Percentiles rank a stretch among this genome's conserved stretches.
These are phyloP conservation scores for Plemyria rubiginata DNA, from an alignment of 2,888 invertebrate genomes.

Conservation along the genomic window DNA sequence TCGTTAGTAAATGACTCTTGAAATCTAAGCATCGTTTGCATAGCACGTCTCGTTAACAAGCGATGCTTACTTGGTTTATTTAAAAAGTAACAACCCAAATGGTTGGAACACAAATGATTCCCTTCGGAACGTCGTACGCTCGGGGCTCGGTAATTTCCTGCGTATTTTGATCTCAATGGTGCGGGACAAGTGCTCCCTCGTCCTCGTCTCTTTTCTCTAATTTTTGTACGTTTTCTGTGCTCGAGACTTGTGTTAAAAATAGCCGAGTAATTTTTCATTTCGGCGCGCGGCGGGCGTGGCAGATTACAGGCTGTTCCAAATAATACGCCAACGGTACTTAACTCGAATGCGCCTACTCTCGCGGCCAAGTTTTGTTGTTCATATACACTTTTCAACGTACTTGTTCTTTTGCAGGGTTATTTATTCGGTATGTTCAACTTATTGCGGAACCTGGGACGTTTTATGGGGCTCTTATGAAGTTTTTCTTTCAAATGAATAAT, in stretches of 20 bases:
- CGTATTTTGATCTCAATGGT: slow-evolving; percentile 84
- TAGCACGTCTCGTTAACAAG: slow-evolving; percentile 70
- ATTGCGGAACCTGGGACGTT: slow-evolving; percentile 61
- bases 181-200: slow-evolving; percentile 82
- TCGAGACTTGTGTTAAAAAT: slow-evolving; percentile 81
- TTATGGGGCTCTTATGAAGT: slow-evolving; percentile 67
- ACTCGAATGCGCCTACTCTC: slow-evolving; percentile 71
- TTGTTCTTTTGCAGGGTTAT: slow-evolving; percentile 65
- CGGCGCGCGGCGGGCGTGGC: slow-evolving; percentile 81
- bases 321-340: slow-evolving; percentile 77
- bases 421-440: slow-evolving; percentile 63
- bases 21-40: slow-evolving; percentile 59
- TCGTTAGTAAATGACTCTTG: slow-evolving; percentile 43
- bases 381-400: slow-evolving; percentile 67
- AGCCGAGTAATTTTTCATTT: slow-evolving; percentile 83
- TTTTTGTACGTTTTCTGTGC: slow-evolving; percentile 83
- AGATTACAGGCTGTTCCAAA: slow-evolving; percentile 82
- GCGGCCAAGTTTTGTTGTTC: slow-evolving; percentile 70
- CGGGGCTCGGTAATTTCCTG: slow-evolving; percentile 80
- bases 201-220: slow-evolving; percentile 81
- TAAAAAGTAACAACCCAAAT: slow-evolving; percentile 79
- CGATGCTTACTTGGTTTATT: slow-evolving; percentile 75
- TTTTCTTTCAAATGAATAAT: slow-evolving; percentile 65
- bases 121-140: slow-evolving; percentile 63
- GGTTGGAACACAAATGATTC: slow-evolving; percentile 80